Conservation (phyloP, 2,113 vertebrate species). For the Neotragus moschatus region DNA sequence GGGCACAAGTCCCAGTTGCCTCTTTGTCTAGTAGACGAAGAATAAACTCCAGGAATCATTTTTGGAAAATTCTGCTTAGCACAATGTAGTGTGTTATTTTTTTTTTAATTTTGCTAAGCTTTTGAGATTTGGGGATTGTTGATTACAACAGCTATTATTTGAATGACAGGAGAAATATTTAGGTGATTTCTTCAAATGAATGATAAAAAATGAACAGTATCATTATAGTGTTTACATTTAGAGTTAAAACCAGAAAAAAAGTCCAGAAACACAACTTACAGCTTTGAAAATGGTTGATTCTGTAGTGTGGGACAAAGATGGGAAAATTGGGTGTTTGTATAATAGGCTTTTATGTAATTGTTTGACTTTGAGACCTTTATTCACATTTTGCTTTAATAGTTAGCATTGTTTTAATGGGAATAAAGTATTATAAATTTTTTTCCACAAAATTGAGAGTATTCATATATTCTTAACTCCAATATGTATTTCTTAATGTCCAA, state of each 20-base stretch:
- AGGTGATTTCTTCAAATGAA: not conserved
- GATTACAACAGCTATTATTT: not conserved
- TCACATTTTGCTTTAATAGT: not conserved
- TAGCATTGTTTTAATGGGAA: not conserved
- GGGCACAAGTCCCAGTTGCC: accelerated
- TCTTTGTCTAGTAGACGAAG: not conserved
- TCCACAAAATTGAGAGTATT: not conserved
- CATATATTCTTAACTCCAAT: not conserved
- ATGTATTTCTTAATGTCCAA: not conserved
- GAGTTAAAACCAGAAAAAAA: not conserved
- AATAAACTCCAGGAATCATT: not conserved
- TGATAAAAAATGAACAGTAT: not conserved
- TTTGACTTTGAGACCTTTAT: not conserved
- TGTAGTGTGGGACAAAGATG: not conserved
- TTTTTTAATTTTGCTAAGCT: not conserved
- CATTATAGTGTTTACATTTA: not conserved
- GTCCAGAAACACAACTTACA: not conserved
- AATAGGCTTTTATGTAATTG: not conserved
- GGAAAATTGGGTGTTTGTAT: not conserved
- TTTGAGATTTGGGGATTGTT: not conserved
- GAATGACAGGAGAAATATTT: not conserved
- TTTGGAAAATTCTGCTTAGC: not conserved
- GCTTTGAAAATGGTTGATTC: not conserved
- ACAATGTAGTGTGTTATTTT: not conserved
- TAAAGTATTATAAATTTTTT: not conserved